phyloP scores from a whole-genome alignment of 2,797 vertebrate genomes.

The Trachops cirrhosus region DNA sequence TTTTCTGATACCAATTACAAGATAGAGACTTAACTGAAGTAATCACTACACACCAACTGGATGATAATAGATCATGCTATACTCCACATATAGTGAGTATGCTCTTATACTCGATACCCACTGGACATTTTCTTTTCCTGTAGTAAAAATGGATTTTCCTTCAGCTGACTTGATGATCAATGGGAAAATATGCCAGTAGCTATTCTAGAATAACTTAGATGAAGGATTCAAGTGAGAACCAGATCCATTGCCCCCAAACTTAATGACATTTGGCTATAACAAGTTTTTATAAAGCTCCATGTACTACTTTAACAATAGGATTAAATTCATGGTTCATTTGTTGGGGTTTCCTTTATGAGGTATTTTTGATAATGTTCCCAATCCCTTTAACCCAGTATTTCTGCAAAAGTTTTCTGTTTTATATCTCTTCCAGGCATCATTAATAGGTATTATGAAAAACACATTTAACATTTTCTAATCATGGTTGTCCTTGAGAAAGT shows the following conservation, averaged over 20 bases:
- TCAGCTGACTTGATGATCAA: background rate
- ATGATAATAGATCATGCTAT: background rate
- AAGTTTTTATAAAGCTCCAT: background rate
- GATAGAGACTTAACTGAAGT: background rate
- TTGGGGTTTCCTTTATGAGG: background rate
- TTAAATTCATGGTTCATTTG: background rate
- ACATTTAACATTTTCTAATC: constrained; percentile 22
- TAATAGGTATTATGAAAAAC: background rate
- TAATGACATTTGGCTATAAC: background rate
- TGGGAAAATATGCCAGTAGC: background rate
- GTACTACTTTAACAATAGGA: background rate
- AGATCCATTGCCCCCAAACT: background rate
- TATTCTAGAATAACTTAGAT: background rate
- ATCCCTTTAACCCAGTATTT: background rate
- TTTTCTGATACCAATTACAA: background rate
- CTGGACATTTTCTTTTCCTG: background rate
- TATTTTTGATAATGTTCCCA: background rate
- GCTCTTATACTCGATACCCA: background rate
- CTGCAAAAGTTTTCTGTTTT: background rate
- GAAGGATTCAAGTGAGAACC: background rate
- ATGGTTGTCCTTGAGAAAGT: background rate
- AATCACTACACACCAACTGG: background rate
- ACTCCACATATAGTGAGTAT: background rate
- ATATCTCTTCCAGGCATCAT: background rate
- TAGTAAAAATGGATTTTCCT: background rate